Evolutionary conservation across 1,140 invertebrate species (phyloP).

Genomic region (Scylla paramamosain): DNA sequence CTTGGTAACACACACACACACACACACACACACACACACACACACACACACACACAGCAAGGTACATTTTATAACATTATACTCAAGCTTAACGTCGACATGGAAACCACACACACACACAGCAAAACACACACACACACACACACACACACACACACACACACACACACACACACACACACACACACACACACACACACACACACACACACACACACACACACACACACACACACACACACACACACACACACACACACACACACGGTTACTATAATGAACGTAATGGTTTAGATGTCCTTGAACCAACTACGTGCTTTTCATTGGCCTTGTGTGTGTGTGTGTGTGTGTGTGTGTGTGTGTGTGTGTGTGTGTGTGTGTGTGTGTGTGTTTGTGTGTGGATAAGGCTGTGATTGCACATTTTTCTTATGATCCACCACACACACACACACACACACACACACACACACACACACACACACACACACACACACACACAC

Average conservation of each 20-base stretch:
- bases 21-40: not conserved
- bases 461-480: not conserved
- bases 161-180: not conserved
- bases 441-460: not conserved
- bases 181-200: not conserved
- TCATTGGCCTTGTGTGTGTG: not conserved
- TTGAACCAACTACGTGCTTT: not conserved
- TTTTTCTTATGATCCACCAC: not conserved
- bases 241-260: too few relatives aligned
- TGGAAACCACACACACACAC: not conserved
- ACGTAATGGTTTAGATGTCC: too few relatives aligned
- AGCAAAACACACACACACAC: not conserved
- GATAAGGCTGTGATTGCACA: not conserved
- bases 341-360: not conserved
- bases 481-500: not conserved
- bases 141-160: not conserved
- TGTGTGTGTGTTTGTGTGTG: not conserved
- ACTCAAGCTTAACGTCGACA: not conserved
- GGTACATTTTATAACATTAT: not conserved
- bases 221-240: too few relatives aligned
- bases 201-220: not conserved
- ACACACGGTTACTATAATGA: not conserved
- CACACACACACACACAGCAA: not conserved
- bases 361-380: not conserved
- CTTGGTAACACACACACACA: not conserved